Evolutionary conservation across 1,140 invertebrate species (phyloP).

Genomic region (Drosophila suzukii): DNA sequence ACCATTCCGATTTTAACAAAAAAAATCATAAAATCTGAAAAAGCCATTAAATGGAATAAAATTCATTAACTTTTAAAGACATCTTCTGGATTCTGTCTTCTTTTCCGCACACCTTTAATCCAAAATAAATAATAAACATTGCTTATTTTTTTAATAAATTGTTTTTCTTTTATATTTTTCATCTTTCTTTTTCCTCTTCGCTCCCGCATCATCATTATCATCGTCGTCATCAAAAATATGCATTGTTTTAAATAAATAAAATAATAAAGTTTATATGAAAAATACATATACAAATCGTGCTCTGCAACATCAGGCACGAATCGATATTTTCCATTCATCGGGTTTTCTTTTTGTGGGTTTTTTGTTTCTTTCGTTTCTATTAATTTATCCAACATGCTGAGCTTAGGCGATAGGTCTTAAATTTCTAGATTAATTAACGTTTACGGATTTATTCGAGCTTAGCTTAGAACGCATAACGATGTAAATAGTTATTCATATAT

Average conservation of each 20-base stretch:
- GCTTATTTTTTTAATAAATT: slow-evolving; percentile 70
- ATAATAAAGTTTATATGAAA: slow-evolving; percentile 74
- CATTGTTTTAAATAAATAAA: slow-evolving; percentile 79
- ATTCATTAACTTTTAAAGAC: too few species aligned
- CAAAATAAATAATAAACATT: slow-evolving; percentile 28
- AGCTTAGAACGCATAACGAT: slow-evolving; percentile 80
- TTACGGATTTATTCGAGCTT: slow-evolving; percentile 75
- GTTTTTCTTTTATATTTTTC: slow-evolving; percentile 76
- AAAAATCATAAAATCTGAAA: too few species aligned
- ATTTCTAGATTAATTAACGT: slow-evolving; percentile 72
- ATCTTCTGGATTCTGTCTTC: too few species aligned
- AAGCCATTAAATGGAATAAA: too few species aligned
- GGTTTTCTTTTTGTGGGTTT: slow-evolving; percentile 34
- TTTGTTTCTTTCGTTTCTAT: slow-evolving; percentile 38
- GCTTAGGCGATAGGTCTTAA: slow-evolving; percentile 60
- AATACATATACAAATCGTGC: slow-evolving; percentile 72
- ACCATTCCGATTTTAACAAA: too few species aligned
- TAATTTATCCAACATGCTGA: slow-evolving; percentile 76
- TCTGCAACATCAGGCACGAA: slow-evolving; percentile 76
- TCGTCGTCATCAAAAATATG: slow-evolving; percentile 64
- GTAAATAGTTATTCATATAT: slow-evolving; percentile 63
- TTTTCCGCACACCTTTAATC: background rate
- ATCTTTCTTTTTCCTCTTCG: slow-evolving; percentile 60
- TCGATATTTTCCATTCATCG: slow-evolving; percentile 52
- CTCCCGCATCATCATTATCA: slow-evolving; percentile 49